Evolutionary conservation across 1,140 invertebrate genomes (phyloP).

Genomic region (Ruditapes philippinarum): DNA sequence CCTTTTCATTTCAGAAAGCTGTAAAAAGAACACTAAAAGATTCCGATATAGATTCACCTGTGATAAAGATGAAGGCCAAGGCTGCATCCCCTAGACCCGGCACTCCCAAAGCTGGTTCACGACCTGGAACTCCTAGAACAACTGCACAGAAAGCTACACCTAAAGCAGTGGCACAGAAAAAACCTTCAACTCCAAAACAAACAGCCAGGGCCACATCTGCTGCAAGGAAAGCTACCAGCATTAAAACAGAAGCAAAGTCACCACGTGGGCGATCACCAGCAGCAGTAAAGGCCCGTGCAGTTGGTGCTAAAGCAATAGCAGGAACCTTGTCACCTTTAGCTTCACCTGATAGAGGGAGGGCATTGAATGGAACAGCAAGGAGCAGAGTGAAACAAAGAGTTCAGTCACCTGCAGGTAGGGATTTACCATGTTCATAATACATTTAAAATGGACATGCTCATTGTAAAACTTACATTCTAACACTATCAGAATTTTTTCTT

Average conservation of each 20-base stretch:
- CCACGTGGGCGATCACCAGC: neutral
- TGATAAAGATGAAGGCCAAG: constrained; percentile 9
- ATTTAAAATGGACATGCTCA: no score
- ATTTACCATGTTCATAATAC: no score
- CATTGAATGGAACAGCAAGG: neutral
- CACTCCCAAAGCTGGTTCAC: constrained; percentile 11
- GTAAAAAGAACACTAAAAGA: constrained; percentile 66
- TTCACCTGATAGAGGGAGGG: neutral
- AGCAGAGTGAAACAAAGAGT: neutral
- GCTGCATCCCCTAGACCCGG: constrained; percentile 20
- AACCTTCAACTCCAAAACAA: constrained; percentile 24
- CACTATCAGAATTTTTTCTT: no score
- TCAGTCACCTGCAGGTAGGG: constrained; percentile 42
- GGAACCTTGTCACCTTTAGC: constrained; percentile 14
- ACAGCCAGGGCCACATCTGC: constrained; percentile 1
- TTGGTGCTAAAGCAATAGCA: constrained; percentile 40
- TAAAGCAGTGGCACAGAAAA: constrained; percentile 24
- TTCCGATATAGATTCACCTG: constrained; percentile 16
- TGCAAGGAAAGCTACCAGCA: neutral
- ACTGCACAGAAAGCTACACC: constrained; percentile 22
- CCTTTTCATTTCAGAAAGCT: constrained; percentile 63
- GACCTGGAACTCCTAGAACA: constrained; percentile 24
- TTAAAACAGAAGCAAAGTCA: neutral
- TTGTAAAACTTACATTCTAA: no score
- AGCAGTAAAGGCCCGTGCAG: constrained; percentile 1